These are phyloP conservation scores for Pelochelys cantorii DNA, from an alignment of 2,797 vertebrate species.

Conservation along the genomic window DNA sequence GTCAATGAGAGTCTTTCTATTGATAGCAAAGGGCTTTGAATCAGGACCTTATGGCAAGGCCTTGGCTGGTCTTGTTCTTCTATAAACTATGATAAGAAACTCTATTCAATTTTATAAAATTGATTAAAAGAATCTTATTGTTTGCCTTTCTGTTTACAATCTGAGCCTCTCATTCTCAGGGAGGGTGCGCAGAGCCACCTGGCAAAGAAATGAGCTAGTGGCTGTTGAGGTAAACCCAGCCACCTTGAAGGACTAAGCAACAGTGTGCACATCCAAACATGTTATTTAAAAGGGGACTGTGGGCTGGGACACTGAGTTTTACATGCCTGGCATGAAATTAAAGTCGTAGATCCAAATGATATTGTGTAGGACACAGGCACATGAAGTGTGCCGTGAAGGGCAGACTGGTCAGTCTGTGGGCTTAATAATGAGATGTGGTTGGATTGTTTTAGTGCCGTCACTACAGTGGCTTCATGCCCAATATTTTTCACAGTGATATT, in stretches of 20 bases:
- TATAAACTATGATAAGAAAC: background rate
- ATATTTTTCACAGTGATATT: too few relatives aligned
- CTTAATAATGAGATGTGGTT: fast-evolving
- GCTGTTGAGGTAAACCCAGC: background rate
- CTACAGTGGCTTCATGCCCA: too few relatives aligned
- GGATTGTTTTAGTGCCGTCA: background rate
- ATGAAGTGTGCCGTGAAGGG: fast-evolving
- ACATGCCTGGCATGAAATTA: background rate
- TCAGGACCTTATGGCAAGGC: fast-evolving
- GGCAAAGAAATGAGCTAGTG: background rate
- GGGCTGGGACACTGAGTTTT: background rate
- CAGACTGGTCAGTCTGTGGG: background rate
- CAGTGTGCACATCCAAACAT: background rate
- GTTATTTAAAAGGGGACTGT: background rate
- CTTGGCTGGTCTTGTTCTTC: background rate
- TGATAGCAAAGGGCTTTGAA: background rate
- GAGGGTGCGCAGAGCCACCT: fast-evolving
- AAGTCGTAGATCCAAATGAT: background rate
- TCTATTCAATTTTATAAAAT: background rate
- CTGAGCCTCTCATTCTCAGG: background rate
- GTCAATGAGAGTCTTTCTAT: background rate
- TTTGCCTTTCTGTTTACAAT: background rate
- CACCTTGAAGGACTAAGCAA: background rate
- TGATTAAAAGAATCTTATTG: background rate
- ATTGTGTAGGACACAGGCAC: fast-evolving